These are phyloP conservation scores for Drosophila tropicalis DNA, from an alignment of 1,140 invertebrate genomes.

Conservation along the genomic window DNA sequence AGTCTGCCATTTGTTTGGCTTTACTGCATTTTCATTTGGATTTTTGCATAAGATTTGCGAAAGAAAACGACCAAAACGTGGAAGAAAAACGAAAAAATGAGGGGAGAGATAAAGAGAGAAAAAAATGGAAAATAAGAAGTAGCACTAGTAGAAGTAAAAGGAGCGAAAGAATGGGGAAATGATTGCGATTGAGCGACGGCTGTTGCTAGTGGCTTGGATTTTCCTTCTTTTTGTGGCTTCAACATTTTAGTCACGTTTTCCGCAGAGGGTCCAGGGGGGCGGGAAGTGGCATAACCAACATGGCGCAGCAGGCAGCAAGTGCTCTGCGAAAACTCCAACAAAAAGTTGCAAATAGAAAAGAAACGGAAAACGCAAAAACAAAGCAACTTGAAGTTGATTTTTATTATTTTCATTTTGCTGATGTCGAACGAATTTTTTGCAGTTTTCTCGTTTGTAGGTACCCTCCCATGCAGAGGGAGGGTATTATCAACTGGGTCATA, in stretches of 20 bases:
- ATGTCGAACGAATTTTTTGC: constrained; percentile 78
- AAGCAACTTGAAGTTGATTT: constrained; percentile 58
- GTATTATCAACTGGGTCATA: too few species aligned
- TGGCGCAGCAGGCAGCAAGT: constrained; percentile 66
- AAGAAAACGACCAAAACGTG: constrained; percentile 8
- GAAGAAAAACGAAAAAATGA: not conserved
- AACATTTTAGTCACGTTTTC: constrained; percentile 78
- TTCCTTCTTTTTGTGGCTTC: constrained; percentile 65
- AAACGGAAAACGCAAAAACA: not conserved
- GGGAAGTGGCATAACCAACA: constrained; percentile 65
- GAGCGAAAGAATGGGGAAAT: constrained; percentile 35
- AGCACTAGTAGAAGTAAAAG: not conserved
- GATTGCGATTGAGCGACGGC: constrained; percentile 67
- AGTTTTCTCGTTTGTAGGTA: constrained; percentile 37
- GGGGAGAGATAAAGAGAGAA: constrained; percentile 10
- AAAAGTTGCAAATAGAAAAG: constrained; percentile 30
- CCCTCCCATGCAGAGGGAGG: too few species aligned
- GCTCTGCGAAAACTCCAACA: constrained; percentile 48
- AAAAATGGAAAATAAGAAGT: constrained; percentile 25
- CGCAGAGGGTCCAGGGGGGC: constrained; percentile 25
- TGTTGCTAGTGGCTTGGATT: constrained; percentile 60
- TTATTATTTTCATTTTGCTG: constrained; percentile 60
- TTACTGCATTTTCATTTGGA: constrained; percentile 68
- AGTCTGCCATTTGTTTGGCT: constrained; percentile 37
- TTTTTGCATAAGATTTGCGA: constrained; percentile 74